Conservation (phyloP, 2,113 vertebrate genomes). For the Festucalex cinctus region DNA sequence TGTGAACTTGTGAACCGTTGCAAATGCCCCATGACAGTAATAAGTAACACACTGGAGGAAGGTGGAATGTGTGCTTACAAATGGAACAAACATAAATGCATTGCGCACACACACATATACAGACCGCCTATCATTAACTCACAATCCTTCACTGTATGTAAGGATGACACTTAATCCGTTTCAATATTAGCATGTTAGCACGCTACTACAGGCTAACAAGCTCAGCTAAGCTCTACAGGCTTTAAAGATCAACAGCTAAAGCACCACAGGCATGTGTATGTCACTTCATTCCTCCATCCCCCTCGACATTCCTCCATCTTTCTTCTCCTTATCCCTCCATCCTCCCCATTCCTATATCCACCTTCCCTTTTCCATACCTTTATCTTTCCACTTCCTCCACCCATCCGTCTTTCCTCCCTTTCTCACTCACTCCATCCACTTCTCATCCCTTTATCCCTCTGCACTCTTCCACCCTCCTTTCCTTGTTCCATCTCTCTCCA, state of each 20-base stretch:
- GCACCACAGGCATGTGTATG: background rate
- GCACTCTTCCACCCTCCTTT: background rate
- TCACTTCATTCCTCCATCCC: background rate
- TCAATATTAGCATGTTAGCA: background rate
- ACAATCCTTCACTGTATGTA: background rate
- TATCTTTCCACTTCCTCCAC: constrained; percentile 12
- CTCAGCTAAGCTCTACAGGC: background rate
- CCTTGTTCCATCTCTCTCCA: background rate
- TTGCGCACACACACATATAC: too few species aligned
- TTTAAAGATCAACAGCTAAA: background rate
- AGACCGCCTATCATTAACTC: background rate
- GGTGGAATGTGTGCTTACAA: background rate
- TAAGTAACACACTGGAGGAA: background rate
- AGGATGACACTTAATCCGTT: background rate
- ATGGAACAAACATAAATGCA: background rate
- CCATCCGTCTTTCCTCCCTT: constrained; percentile 15
- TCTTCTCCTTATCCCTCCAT: background rate
- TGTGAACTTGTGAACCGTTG: background rate
- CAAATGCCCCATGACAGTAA: background rate
- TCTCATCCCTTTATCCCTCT: background rate
- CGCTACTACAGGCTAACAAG: background rate
- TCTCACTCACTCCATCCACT: constrained; percentile 1
- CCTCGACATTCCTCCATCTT: background rate
- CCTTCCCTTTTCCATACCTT: background rate
- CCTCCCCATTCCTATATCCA: background rate